Evolutionary conservation across 2,888 invertebrate genomes (phyloP), one percentile per base, ranked within the genome.

Genomic region (Stenurella melanura): DNA sequence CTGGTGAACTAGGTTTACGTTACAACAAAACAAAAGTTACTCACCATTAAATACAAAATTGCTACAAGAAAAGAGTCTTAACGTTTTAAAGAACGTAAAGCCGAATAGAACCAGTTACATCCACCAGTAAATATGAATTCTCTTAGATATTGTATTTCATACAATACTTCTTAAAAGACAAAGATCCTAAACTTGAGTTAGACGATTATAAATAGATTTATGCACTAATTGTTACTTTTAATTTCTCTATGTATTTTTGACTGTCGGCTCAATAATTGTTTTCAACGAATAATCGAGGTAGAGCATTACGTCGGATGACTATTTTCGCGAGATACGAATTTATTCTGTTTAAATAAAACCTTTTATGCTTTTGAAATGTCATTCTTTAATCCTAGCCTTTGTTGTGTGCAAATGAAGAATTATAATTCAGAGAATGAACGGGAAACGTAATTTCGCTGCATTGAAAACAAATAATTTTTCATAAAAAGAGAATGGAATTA

Each of bases 361-460:
- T 50, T 50, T 50, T 50, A 50, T 50, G 50, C 50, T 50, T 50
- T 50, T 50, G 50, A 50, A n/a, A 50, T 50, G 50, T 50, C 50
- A 50, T n/a, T 50, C 50, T 50, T n/a, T 50, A 50, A 50, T 50
- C 50, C 50, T 50, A 50, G 50, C 50, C 50, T 50, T 50, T 50
- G 50, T 50, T 50, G 50, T 50, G n/a, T n/a, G 50, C 7, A 50
- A 50, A 50, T 38, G 66, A 66, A 38, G 50, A 66, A 50, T 50
- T 66, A 50, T 50, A 66, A 66, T 50, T 66, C 66, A 11, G 21
- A 42, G 19, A 38, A 42, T 50, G 50, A 42, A 38, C 30, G 42
- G 50, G 18, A 34, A 66, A 50, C n/a, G 50, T 17, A 50, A 50
- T 50, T 50, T 15, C 3, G 15, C 12, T 50, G 2, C n/a, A n/a